These are phyloP conservation scores for Toxostoma redivivum DNA, from an alignment of 2,113 vertebrate genomes.

Conservation along the genomic window DNA sequence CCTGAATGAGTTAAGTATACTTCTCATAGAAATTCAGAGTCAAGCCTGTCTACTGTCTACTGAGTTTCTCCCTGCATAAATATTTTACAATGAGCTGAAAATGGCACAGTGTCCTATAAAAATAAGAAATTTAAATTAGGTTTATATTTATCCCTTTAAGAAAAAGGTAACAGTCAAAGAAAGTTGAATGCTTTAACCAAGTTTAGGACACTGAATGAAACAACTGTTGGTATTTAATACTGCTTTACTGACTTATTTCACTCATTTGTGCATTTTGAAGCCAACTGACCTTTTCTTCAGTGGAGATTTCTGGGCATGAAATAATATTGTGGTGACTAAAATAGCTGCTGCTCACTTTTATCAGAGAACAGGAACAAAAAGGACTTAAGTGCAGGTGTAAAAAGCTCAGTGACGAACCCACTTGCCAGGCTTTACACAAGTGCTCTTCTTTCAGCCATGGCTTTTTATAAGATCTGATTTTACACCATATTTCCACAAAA, in stretches of 20 bases:
- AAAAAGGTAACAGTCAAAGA: neutral
- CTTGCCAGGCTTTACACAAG: neutral
- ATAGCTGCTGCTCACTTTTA: neutral
- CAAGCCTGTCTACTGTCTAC: neutral
- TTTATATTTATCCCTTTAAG: neutral
- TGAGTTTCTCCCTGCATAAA: neutral
- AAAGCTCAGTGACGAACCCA: neutral
- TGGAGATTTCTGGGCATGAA: neutral
- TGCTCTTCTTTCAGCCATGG: neutral
- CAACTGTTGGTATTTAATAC: neutral
- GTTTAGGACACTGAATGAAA: neutral
- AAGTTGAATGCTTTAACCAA: neutral
- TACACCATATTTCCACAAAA: neutral
- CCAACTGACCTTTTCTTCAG: neutral
- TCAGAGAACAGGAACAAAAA: neutral
- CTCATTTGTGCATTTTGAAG: neutral
- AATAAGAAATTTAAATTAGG: neutral
- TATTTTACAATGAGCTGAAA: neutral
- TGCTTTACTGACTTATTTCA: neutral
- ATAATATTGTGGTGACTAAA: neutral
- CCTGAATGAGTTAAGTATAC: neutral
- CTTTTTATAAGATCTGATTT: neutral
- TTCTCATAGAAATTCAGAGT: neutral
- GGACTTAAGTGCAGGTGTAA: neutral
- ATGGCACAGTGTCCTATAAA: neutral